Evolutionary conservation across 2,113 vertebrate genomes (phyloP).

Genomic region (Aptenodytes forsteri): DNA sequence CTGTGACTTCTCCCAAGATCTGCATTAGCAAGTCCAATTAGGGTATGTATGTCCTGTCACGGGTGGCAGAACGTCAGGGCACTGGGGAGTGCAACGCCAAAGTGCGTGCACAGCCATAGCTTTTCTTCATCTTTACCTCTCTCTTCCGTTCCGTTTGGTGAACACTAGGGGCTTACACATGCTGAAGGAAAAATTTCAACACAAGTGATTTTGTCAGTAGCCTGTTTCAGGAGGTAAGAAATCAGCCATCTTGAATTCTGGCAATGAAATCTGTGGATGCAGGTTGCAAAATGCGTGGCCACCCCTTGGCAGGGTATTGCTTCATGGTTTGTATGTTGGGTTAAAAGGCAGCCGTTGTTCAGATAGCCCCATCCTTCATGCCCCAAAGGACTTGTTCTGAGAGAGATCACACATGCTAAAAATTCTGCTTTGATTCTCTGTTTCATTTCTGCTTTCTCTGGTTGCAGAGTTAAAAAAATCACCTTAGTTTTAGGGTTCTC

Average conservation of each 20-base stretch:
- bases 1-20: constrained; percentile 3
- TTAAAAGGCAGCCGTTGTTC: not conserved
- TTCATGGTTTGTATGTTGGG: rapidly evolving
- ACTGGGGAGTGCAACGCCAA: not conserved
- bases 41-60: not conserved
- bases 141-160: not conserved
- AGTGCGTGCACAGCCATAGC: not conserved
- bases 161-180: not conserved
- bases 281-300: not conserved
- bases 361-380: not conserved
- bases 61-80: not conserved
- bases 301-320: not conserved
- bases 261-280: not conserved
- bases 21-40: constrained; percentile 24
- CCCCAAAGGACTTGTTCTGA: not conserved
- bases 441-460: not conserved
- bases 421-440: not conserved
- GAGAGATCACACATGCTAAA: not conserved
- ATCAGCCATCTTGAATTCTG: not conserved
- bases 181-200: not conserved
- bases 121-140: not conserved
- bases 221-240: not conserved
- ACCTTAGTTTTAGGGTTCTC: not conserved
- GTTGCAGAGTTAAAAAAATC: not conserved
- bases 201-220: not conserved